phyloP scores from a whole-genome alignment of 2,888 invertebrate genomes.

The Herminia tarsipennalis region DNA sequence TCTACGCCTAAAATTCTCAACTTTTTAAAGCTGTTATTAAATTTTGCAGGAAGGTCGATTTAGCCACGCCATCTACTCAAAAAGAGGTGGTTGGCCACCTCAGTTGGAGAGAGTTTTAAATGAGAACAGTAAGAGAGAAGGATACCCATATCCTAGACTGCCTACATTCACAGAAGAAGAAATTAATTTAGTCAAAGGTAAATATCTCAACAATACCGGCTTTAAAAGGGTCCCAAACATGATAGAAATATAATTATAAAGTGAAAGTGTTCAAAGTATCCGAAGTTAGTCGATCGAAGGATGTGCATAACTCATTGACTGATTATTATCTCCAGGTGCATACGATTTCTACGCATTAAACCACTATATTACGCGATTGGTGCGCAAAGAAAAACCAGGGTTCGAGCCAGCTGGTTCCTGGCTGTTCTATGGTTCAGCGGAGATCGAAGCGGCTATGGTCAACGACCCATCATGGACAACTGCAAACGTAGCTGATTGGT shows the following conservation, averaged over 20 bases:
- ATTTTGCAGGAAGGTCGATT: slow-evolving; percentile 42
- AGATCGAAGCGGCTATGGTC: neutral
- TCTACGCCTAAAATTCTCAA: no score
- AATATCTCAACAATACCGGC: no score
- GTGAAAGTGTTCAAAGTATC: no score
- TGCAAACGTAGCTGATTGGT: slow-evolving; percentile 6
- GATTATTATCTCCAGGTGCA: slow-evolving; percentile 53
- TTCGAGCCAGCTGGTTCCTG: neutral
- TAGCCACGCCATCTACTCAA: slow-evolving; percentile 56
- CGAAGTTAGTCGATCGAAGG: neutral
- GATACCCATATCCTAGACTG: slow-evolving; percentile 47
- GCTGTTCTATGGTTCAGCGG: neutral
- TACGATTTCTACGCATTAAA: slow-evolving; percentile 88
- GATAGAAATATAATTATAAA: no score
- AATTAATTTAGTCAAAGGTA: slow-evolving; percentile 31
- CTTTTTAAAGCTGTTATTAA: no score
- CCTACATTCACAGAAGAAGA: slow-evolving; percentile 41
- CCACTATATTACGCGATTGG: slow-evolving; percentile 83
- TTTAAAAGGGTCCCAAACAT: no score
- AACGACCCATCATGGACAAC: neutral
- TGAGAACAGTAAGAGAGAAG: slow-evolving; percentile 48
- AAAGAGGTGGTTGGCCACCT: slow-evolving; percentile 64
- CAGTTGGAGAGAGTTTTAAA: slow-evolving; percentile 46
- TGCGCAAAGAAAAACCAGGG: slow-evolving; percentile 45
- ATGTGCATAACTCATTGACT: neutral